phyloP scores from a whole-genome alignment of 1,140 invertebrate genomes.

The Cylas formicarius region DNA sequence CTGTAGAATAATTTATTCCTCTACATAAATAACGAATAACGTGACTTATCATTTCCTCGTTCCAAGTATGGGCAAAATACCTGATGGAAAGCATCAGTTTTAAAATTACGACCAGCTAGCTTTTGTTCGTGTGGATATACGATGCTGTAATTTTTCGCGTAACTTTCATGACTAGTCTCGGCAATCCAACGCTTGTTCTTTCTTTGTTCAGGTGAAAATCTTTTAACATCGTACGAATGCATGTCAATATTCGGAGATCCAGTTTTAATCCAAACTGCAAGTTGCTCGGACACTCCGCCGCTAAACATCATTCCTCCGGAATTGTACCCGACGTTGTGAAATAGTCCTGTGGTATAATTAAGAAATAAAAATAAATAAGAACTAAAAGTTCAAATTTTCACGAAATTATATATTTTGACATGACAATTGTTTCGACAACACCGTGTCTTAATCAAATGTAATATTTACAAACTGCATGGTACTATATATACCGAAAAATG shows the following conservation, averaged over 20 bases:
- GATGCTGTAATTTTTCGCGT: constrained; percentile 77
- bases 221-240: constrained; percentile 75
- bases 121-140: constrained; percentile 77
- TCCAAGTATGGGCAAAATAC: constrained; percentile 38
- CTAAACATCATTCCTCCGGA: constrained; percentile 85
- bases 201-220: constrained; percentile 64
- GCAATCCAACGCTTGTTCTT: constrained; percentile 62
- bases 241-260: constrained; percentile 76
- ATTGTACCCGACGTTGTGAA: constrained; percentile 81
- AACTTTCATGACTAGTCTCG: constrained; percentile 77
- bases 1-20: too few relatives aligned
- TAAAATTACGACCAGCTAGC: constrained; percentile 67
- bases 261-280: constrained; percentile 73
- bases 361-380: too few relatives aligned
- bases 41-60: constrained; percentile 10
- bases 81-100: constrained; percentile 60
- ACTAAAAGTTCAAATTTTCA: too few relatives aligned
- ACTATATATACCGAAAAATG: too few relatives aligned
- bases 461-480: too few relatives aligned
- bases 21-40: too few relatives aligned
- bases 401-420: too few relatives aligned
- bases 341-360: constrained; percentile 54
- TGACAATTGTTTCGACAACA: too few relatives aligned
- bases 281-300: constrained; percentile 73
- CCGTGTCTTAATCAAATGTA: too few relatives aligned